Evolutionary conservation across 2,113 vertebrate species (phyloP).

Genomic region (Cariama cristata): DNA sequence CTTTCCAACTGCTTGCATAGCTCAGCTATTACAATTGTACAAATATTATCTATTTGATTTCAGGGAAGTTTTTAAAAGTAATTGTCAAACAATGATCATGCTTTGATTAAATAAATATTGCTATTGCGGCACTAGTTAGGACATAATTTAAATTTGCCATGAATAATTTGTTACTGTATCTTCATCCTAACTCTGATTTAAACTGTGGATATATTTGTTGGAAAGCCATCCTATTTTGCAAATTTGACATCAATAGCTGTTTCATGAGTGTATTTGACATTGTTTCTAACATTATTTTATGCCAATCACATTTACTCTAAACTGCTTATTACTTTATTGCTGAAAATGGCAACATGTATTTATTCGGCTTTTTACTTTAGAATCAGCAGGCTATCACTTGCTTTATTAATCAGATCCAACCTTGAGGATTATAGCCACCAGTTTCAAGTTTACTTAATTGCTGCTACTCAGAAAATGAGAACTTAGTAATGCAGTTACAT

Average conservation of each 20-base stretch:
- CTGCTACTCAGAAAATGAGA: slow-evolving; percentile 55
- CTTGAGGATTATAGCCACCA: slow-evolving; percentile 68
- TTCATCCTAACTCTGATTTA: slow-evolving; percentile 50
- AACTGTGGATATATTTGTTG: slow-evolving; percentile 39
- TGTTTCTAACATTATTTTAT: slow-evolving; percentile 70
- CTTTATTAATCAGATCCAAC: slow-evolving; percentile 75
- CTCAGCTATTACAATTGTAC: slow-evolving; percentile 38
- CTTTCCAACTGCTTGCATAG: slow-evolving; percentile 38
- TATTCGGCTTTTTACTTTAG: slow-evolving; percentile 76
- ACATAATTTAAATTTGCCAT: slow-evolving; percentile 61
- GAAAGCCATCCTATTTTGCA: slow-evolving; percentile 53
- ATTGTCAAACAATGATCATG: slow-evolving; percentile 71
- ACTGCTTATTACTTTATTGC: slow-evolving; percentile 75
- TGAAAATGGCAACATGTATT: slow-evolving; percentile 68
- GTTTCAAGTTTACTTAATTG: slow-evolving; percentile 74
- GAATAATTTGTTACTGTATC: slow-evolving; percentile 66
- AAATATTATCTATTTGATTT: slow-evolving; percentile 60
- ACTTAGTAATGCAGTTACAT: slow-evolving; percentile 54
- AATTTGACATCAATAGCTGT: slow-evolving; percentile 56
- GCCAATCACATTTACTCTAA: slow-evolving; percentile 68
- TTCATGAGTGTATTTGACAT: slow-evolving; percentile 61
- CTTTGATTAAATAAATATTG: slow-evolving; percentile 73
- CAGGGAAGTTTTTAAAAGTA: slow-evolving; percentile 61
- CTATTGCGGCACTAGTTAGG: slow-evolving; percentile 26
- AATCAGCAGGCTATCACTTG: slow-evolving; percentile 71